phyloP scores from a whole-genome alignment of 2,797 vertebrate genomes.

The Leptodactylus fallax region DNA sequence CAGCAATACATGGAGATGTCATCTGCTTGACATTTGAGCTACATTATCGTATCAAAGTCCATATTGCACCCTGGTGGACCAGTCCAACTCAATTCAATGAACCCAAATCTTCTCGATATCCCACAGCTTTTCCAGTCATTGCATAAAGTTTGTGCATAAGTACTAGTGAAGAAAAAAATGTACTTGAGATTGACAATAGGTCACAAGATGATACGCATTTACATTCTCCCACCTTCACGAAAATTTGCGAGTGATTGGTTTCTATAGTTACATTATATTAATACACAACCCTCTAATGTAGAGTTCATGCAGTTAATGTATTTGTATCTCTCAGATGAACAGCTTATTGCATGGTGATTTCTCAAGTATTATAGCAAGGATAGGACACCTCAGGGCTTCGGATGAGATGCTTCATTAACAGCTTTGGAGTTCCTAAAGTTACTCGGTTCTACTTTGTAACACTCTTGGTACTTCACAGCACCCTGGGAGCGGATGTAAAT shows the following conservation, averaged over 20 bases:
- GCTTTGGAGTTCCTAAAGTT: conserved; percentile 45
- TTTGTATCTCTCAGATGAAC: not conserved
- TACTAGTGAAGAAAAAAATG: not conserved
- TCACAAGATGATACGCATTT: not conserved
- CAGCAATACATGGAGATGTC: too few relatives aligned
- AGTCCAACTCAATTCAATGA: not conserved
- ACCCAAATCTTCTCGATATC: not conserved
- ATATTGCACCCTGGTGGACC: not conserved
- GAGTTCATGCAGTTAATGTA: not conserved
- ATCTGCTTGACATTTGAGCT: too few relatives aligned
- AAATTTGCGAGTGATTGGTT: not conserved
- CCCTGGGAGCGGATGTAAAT: conserved; percentile 53
- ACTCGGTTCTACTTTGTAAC: conserved; percentile 39
- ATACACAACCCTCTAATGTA: too few relatives aligned
- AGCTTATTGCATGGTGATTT: conserved; percentile 23
- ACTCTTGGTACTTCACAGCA: conserved; percentile 51
- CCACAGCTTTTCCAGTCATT: not conserved
- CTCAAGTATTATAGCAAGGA: conserved; percentile 49
- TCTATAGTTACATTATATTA: not conserved
- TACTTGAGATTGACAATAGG: not conserved
- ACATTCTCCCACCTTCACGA: not conserved
- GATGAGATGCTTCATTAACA: conserved; percentile 59
- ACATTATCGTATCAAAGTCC: too few relatives aligned
- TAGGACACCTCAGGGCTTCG: conserved; percentile 37
- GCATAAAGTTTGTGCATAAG: not conserved